A percentile compares a stretch with the other conserved stretches of the same genome.
phyloP scores from a whole-genome alignment of 2,113 vertebrate species.

The Neolamprologus longior region DNA sequence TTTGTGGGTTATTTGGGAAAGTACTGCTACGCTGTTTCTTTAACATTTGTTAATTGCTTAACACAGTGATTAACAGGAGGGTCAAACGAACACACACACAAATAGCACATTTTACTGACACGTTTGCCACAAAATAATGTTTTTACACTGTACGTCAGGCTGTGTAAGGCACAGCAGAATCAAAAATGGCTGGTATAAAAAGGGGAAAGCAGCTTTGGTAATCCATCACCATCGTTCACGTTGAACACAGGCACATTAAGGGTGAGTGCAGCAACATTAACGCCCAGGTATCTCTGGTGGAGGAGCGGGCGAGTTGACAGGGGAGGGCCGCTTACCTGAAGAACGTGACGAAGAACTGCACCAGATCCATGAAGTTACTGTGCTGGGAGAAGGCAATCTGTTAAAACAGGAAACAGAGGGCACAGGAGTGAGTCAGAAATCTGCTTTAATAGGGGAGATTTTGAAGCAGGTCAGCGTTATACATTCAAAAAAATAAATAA shows the following conservation, averaged over 20 bases:
- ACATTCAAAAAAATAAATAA: not conserved
- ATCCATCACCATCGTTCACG: conserved; percentile 5
- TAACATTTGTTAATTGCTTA: not conserved
- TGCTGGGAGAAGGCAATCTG: conserved; percentile 99
- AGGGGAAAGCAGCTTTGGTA: not conserved
- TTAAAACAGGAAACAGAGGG: not conserved
- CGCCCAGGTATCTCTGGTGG: not conserved
- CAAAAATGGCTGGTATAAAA: not conserved
- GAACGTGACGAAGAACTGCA: conserved; percentile 99
- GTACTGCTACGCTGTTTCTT: not conserved
- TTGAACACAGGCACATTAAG: not conserved
- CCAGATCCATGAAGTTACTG: conserved; percentile 99
- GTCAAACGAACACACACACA: not conserved
- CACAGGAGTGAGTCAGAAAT: not conserved
- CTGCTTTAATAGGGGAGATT: not conserved
- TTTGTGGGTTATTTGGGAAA: not conserved
- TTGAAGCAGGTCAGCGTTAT: conserved; percentile 2
- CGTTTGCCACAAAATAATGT: not conserved
- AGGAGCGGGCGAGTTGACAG: not conserved
- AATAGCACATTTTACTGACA: not conserved
- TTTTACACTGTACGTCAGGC: not conserved
- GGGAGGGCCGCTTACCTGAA: conserved; percentile 82
- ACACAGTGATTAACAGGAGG: not conserved
- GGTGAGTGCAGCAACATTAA: not conserved
- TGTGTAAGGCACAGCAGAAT: not conserved